These are phyloP conservation scores for Ochropleura leucogaster DNA, from an alignment of 2,888 invertebrate species.

Conservation along the genomic window DNA sequence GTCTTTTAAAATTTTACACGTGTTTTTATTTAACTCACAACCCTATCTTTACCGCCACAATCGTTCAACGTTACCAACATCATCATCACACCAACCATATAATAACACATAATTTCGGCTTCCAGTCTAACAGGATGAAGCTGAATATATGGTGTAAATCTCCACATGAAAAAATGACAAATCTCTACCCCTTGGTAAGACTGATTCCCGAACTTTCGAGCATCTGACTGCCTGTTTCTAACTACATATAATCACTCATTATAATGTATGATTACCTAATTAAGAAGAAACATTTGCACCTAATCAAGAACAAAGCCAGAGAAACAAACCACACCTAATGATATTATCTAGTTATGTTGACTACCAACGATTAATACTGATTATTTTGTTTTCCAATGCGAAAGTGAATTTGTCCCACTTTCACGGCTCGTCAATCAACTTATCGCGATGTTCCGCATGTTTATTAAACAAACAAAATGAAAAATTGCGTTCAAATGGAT, in stretches of 20 bases:
- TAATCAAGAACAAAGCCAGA: not conserved
- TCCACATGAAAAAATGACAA: no score
- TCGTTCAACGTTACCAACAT: not conserved
- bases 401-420: slow-evolving; percentile 30
- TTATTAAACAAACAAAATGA: not conserved
- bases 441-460: slow-evolving; percentile 15
- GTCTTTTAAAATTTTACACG: not conserved
- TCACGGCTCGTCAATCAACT: slow-evolving; percentile 10
- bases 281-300: not conserved
- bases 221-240: no score
- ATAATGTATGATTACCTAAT: no score
- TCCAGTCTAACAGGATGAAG: no score
- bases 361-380: not conserved
- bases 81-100: no score
- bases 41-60: not conserved
- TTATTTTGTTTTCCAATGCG: slow-evolving; percentile 12
- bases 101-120: not conserved
- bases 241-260: no score
- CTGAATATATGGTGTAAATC: no score
- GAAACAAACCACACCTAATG: not conserved
- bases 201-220: no score
- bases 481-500: not conserved
- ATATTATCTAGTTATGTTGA: slow-evolving; percentile 1
- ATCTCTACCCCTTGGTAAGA: no score
- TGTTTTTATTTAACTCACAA: not conserved